These are phyloP conservation scores for Cladopsammia gracilis DNA, from an alignment of 64 coral and sea anemone species.

Conservation along the genomic window DNA sequence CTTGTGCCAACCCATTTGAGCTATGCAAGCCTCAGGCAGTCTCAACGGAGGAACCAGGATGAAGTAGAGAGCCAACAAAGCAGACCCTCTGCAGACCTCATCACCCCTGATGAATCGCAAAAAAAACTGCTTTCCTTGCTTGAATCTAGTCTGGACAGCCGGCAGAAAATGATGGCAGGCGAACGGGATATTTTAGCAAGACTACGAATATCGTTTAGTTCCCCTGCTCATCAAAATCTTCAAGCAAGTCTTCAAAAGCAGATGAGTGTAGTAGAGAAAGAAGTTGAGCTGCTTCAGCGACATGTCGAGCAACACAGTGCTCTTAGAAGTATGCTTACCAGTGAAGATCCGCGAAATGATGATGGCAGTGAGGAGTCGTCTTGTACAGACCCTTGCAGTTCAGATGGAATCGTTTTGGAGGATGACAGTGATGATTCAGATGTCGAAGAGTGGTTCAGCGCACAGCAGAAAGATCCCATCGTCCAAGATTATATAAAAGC, in stretches of 20 bases:
- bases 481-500: conserved; percentile 95
- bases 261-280: neutral
- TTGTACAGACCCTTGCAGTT: neutral
- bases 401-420: neutral
- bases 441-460: conserved; percentile 82
- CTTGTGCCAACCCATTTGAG: neutral
- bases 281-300: neutral
- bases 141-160: neutral
- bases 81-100: neutral
- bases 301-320: neutral
- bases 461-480: conserved; percentile 85
- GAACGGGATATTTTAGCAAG: neutral
- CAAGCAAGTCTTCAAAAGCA: conserved; percentile 7
- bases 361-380: neutral
- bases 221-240: neutral
- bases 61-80: neutral
- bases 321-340: neutral
- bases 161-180: neutral
- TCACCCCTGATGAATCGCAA: neutral
- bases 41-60: neutral
- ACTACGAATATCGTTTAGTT: neutral
- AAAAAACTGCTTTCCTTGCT: neutral
- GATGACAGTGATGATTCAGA: conserved; percentile 74
- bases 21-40: neutral
- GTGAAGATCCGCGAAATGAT: neutral